Percentiles rank a stretch among this genome's conserved stretches.
These are phyloP conservation scores for Bombus difficillimus DNA, from an alignment of 1,140 invertebrate genomes.

Conservation along the genomic window DNA sequence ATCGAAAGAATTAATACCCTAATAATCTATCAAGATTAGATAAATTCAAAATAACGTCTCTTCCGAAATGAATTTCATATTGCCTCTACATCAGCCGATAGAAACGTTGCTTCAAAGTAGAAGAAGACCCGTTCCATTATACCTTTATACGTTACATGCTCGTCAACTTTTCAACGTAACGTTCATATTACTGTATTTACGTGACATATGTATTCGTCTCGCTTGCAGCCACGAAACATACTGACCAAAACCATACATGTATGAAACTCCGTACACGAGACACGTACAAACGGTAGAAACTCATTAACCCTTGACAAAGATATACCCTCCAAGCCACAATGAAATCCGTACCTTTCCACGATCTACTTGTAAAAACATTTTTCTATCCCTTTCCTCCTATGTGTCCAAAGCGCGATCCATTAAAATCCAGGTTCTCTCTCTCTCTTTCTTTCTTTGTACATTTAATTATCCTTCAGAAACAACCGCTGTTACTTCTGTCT, in stretches of 20 bases:
- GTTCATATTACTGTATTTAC: not conserved
- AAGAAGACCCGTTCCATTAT: not conserved
- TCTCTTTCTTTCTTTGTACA: not conserved
- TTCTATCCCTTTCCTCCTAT: not conserved
- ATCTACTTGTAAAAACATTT: slow-evolving; percentile 9
- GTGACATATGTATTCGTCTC: not conserved
- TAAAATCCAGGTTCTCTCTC: not conserved
- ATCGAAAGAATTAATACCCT: not conserved
- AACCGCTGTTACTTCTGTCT: not conserved
- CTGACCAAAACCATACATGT: not conserved
- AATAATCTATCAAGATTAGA: not conserved
- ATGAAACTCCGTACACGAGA: not conserved
- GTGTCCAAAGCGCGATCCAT: not conserved
- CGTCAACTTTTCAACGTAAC: slow-evolving; percentile 2
- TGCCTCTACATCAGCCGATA: not conserved
- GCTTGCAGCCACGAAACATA: not conserved
- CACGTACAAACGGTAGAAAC: not conserved
- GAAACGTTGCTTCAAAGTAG: not conserved
- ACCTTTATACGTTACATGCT: not conserved
- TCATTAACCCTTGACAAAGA: slow-evolving; percentile 25
- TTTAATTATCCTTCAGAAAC: slow-evolving; percentile 31
- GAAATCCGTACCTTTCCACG: not conserved
- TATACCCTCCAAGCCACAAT: not conserved
- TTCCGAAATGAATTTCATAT: not conserved
- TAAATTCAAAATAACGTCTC: not conserved